A percentile compares a stretch with the other conserved stretches of the same genome.
These are phyloP conservation scores for Anas platyrhynchos DNA, from an alignment of 2,113 vertebrate genomes.

Conservation along the genomic window DNA sequence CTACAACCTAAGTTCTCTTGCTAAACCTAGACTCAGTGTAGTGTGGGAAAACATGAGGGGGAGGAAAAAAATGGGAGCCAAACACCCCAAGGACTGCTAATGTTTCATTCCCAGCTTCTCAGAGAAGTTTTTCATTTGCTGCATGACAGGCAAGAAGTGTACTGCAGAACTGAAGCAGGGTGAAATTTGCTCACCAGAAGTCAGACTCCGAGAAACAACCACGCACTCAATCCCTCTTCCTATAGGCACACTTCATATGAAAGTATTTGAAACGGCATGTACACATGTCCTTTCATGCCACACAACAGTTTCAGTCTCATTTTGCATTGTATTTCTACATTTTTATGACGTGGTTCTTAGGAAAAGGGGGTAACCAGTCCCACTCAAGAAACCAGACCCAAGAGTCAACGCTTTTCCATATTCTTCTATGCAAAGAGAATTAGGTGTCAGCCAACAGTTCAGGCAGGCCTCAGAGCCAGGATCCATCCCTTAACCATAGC, in stretches of 20 bases:
- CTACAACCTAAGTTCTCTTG: background rate
- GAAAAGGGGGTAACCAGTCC: background rate
- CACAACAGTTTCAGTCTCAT: background rate
- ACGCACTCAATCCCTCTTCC: background rate
- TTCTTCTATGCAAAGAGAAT: background rate
- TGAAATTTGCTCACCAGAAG: background rate
- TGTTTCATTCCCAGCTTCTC: background rate
- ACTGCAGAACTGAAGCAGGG: background rate
- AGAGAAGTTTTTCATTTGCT: background rate
- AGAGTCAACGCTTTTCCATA: background rate
- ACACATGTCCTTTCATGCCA: background rate
- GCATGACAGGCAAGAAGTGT: background rate
- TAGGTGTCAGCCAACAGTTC: background rate
- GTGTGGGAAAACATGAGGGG: background rate
- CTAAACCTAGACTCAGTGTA: background rate
- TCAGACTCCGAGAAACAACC: background rate
- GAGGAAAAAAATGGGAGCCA: background rate
- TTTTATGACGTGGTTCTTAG: background rate
- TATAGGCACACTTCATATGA: background rate
- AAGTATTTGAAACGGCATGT: background rate
- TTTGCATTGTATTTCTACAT: background rate
- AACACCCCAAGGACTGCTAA: background rate
- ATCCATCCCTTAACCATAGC: background rate
- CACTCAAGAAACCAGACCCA: background rate
- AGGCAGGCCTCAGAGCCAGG: background rate